These are phyloP conservation scores for Sula dactylatra DNA, from an alignment of 2,113 vertebrate species.

Conservation along the genomic window DNA sequence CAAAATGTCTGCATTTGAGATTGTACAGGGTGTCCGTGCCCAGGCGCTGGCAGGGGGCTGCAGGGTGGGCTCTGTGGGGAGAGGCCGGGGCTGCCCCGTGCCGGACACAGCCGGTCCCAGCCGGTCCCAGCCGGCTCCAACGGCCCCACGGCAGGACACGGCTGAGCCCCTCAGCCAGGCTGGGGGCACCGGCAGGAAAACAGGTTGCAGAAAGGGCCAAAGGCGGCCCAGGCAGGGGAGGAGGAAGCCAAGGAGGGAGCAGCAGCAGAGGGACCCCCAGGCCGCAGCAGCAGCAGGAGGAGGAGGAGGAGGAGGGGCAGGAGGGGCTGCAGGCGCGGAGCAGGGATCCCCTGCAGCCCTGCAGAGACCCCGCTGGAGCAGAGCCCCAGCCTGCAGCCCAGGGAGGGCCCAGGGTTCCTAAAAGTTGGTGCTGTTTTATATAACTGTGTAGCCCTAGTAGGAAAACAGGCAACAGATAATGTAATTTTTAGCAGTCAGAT, in stretches of 20 bases:
- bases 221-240: background rate
- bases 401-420: background rate
- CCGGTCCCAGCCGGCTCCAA: background rate
- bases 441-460: background rate
- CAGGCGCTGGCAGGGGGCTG: background rate
- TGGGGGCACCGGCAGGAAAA: too few relatives aligned
- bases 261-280: background rate
- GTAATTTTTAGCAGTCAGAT: background rate
- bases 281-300: too few relatives aligned
- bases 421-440: background rate
- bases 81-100: background rate
- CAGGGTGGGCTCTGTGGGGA: fast-evolving
- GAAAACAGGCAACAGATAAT: background rate
- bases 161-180: background rate
- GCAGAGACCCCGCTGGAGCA: too few relatives aligned
- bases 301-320: too few relatives aligned
- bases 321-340: too few relatives aligned
- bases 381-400: background rate
- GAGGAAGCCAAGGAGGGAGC: background rate
- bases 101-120: too few relatives aligned
- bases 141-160: too few relatives aligned
- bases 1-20: background rate
- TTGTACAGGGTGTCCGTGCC: fast-evolving
- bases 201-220: background rate
- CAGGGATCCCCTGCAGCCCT: too few relatives aligned